Evolutionary conservation across 1,140 invertebrate species (phyloP), one percentile per base, ranked within the genome.

Genomic region (Subanguina moxae): DNA sequence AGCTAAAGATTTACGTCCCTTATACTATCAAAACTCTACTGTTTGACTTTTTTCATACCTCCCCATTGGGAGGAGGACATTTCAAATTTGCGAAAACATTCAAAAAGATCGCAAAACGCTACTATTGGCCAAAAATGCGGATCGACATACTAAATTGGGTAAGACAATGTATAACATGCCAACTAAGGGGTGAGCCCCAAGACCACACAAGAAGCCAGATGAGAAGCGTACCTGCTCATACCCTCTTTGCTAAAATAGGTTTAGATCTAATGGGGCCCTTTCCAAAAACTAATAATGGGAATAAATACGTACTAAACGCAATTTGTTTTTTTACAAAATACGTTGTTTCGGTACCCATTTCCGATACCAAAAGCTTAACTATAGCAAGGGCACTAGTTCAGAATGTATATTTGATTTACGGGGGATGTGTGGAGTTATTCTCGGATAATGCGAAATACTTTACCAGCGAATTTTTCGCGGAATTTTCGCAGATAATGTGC

Each of bases 41-140:
- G 43, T 67, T 67, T 65, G 65, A 67, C 13, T 67, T 32, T 1
- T 67, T 67, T 67, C 65, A 67, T 27, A 46, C 28, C 1, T 64
- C 57, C 1, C 62, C 65, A 19, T n/a, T 67, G 1, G 58, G 66
- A 0, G 66, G 66, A 21, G 66, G 66, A 0, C 66, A 67, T 0
- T 46, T 67, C 30, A 48, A 67, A 15, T 28, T 43, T n/a, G 11
- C 30, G 0, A 71, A 71, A 62, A 64, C 58, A 13, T 27, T 70
- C 0, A 61, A 56, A 1, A 71, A 70, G 38, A 27, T 23, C 13
- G 3, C 3, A 52, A 30, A 32, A 5, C 62, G 56, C 38, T 71
- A 71, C 27, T 70, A 43, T 23, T 71, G 70, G 70, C 59, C 67
- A 56, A 25, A n/a, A 17, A 69, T 71, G 68, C 25, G 28, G 0